Percentiles rank a stretch among this genome's conserved stretches.
Conservation (phyloP, 2,888 invertebrate genomes). For the Andrena bucephala region DNA sequence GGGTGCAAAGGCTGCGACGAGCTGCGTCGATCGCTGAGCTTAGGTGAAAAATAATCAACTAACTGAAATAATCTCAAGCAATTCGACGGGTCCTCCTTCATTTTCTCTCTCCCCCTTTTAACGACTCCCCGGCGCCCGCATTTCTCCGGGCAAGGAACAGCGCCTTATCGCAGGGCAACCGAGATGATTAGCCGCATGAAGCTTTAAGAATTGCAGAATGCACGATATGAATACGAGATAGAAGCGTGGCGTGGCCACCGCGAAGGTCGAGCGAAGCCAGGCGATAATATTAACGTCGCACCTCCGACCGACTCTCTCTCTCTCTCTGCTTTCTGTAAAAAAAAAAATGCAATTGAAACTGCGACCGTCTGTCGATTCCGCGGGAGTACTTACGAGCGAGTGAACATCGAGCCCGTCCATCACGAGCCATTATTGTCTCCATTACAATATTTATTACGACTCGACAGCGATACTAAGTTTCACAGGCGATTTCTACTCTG, state of each 20-base stretch:
- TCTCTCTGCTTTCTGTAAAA: conserved; percentile 4
- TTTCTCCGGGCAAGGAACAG: conserved; percentile 30
- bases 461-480: neutral
- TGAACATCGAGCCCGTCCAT: too few relatives aligned
- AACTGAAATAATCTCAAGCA: neutral
- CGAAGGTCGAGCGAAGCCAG: conserved; percentile 38
- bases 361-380: too few relatives aligned
- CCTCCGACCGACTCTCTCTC: neutral
- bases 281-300: conserved; percentile 22
- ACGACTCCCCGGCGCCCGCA: conserved; percentile 15
- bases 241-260: neutral
- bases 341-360: conserved; percentile 8
- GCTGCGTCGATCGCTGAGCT: neutral
- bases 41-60: neutral
- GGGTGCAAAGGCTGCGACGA: neutral
- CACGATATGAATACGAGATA: conserved; percentile 50
- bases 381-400: too few relatives aligned
- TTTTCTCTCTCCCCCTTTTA: neutral
- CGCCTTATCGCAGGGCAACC: conserved; percentile 36
- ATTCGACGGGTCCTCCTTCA: conserved; percentile 2
- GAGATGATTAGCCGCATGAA: conserved; percentile 61
- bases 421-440: neutral
- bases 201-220: conserved; percentile 45
- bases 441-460: neutral
- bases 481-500: neutral